Evolutionary conservation across 2,113 vertebrate species (phyloP).

Genomic region (Rynchops niger): DNA sequence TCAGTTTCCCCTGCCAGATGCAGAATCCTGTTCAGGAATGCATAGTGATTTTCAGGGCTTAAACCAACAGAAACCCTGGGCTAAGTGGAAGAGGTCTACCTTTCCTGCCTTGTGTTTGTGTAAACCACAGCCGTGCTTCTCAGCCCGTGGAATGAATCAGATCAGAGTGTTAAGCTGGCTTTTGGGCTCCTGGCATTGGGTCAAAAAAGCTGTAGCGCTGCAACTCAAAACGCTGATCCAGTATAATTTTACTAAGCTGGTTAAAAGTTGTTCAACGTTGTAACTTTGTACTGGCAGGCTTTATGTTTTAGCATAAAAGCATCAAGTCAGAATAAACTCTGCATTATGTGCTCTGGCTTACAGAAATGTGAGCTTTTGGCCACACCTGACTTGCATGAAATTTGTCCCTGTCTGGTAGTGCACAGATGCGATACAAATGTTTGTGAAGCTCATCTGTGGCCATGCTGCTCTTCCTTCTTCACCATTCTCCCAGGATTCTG

Average conservation of each 20-base stretch:
- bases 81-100: not conserved
- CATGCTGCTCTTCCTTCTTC: not conserved
- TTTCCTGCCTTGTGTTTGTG: not conserved
- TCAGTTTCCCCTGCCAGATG: not conserved
- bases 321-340: not conserved
- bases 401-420: not conserved
- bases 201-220: not conserved
- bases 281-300: not conserved
- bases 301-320: not conserved
- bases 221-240: not conserved
- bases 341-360: not conserved
- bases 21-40: not conserved
- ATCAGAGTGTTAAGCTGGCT: not conserved
- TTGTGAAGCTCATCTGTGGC: not conserved
- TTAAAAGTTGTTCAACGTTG: not conserved
- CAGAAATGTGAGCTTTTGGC: not conserved
- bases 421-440: rapidly evolving
- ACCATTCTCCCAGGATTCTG: not conserved
- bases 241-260: not conserved
- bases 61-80: not conserved
- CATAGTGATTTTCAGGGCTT: not conserved
- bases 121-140: not conserved
- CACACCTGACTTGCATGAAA: not conserved
- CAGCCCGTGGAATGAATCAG: not conserved
- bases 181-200: not conserved